These are phyloP conservation scores for Pyrrhia umbra DNA, from an alignment of 2,888 invertebrate genomes.

Conservation along the genomic window DNA sequence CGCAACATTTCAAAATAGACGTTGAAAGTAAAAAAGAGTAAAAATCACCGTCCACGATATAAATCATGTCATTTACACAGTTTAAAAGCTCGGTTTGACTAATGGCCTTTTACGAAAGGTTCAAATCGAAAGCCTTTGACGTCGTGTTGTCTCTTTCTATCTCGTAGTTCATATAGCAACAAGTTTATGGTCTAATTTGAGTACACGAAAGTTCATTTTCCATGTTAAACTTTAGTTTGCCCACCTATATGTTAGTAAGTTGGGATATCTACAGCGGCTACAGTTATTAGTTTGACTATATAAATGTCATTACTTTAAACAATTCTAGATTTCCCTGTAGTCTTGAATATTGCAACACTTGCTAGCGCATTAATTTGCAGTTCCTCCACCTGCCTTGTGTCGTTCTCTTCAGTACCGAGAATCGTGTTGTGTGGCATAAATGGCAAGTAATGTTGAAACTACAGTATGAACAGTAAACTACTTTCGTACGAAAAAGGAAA, in stretches of 20 bases:
- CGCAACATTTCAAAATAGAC: conserved; percentile 78
- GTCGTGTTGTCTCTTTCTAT: conserved; percentile 63
- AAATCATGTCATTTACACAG: conserved; percentile 81
- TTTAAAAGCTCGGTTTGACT: conserved; percentile 80
- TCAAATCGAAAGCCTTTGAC: conserved; percentile 68
- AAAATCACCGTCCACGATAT: conserved; percentile 75
- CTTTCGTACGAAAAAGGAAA: too few relatives aligned
- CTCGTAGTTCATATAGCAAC: conserved; percentile 37
- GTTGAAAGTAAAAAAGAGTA: conserved; percentile 70
- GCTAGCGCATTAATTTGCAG: background rate
- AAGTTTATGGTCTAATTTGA: conserved; percentile 42
- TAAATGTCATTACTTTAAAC: conserved; percentile 20
- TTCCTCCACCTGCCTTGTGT: background rate
- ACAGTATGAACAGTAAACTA: too few relatives aligned
- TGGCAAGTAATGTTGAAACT: background rate
- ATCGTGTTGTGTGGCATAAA: background rate
- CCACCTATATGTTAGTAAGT: conserved; percentile 26
- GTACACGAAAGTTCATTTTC: conserved; percentile 23
- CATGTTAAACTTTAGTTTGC: conserved; percentile 15
- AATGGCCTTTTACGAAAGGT: conserved; percentile 74
- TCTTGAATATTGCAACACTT: conserved; percentile 8
- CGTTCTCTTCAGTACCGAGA: background rate
- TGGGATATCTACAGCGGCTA: conserved; percentile 4
- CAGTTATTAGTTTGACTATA: conserved; percentile 9
- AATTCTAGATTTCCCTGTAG: conserved; percentile 38